phyloP scores from a whole-genome alignment of 2,113 vertebrate genomes.

The Vireo altiloquus region DNA sequence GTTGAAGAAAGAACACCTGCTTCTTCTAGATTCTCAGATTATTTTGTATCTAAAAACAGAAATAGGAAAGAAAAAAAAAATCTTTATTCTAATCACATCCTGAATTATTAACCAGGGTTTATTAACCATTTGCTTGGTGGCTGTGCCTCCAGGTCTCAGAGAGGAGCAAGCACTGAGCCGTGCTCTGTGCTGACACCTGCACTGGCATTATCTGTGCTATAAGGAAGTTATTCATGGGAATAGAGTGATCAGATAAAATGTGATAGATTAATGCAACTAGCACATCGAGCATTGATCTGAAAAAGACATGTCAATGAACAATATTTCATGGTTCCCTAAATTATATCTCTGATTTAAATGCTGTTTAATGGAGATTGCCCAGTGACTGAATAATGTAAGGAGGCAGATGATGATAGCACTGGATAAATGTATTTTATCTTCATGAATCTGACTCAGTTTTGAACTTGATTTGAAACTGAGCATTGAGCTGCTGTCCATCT shows the following conservation, averaged over 20 bases:
- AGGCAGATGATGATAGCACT: neutral
- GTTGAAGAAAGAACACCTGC: conserved; percentile 62
- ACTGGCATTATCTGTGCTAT: neutral
- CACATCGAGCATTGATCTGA: conserved; percentile 5
- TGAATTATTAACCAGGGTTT: neutral
- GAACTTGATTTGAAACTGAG: neutral
- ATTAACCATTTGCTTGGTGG: neutral
- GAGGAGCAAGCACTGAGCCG: neutral
- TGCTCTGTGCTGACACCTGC: neutral
- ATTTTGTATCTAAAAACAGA: conserved; percentile 49
- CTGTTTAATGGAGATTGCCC: neutral
- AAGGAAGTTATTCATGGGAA: neutral
- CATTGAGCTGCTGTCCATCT: neutral
- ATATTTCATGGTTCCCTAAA: neutral
- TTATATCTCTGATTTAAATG: neutral
- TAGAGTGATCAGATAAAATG: neutral
- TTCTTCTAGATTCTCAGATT: conserved; percentile 34
- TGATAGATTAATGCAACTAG: neutral
- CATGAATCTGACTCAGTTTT: neutral
- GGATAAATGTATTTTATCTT: neutral
- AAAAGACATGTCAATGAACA: conserved; percentile 1
- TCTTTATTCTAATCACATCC: neutral
- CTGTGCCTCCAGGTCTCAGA: neutral
- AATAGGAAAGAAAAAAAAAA: neutral
- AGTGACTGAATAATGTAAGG: neutral